A percentile compares a stretch with the other conserved stretches of the same genome.
phyloP scores from a whole-genome alignment of 1,140 invertebrate genomes.

The Globodera rostochiensis region DNA sequence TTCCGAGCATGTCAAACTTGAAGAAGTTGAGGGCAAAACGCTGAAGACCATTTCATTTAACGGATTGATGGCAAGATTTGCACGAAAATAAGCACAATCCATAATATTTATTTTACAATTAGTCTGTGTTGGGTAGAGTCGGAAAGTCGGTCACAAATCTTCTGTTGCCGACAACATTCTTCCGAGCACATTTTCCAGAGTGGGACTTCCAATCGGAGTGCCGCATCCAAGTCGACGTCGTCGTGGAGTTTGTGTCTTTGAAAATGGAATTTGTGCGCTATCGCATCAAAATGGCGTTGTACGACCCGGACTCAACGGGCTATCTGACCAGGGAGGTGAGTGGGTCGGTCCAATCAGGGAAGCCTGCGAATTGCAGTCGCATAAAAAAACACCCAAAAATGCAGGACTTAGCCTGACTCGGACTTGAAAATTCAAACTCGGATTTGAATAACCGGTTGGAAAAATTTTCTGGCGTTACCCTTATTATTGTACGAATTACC shows the following conservation, averaged over 20 bases:
- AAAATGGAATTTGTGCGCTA: constrained; percentile 21
- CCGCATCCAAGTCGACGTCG: constrained; percentile 5
- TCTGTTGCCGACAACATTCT: constrained; percentile 12
- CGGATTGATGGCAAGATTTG: constrained; percentile 6
- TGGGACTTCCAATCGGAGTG: neutral
- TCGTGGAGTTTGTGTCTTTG: constrained; percentile 21
- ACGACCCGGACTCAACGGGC: constrained; percentile 22
- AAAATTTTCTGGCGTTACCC: too few species aligned
- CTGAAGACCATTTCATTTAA: constrained; percentile 12
- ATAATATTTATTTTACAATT: neutral
- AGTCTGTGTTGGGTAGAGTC: neutral
- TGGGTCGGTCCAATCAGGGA: neutral
- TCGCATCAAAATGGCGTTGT: constrained; percentile 24
- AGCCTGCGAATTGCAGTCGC: too few species aligned
- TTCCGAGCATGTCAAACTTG: neutral
- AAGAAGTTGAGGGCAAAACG: constrained; percentile 20
- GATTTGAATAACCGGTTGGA: too few species aligned
- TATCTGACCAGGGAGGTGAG: constrained; percentile 22
- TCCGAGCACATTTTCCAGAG: constrained; percentile 13
- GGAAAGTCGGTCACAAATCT: neutral
- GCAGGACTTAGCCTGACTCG: neutral
- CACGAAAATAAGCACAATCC: neutral
- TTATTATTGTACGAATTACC: too few species aligned
- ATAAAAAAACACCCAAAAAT: neutral
- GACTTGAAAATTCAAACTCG: neutral